Conservation (phyloP, 2,888 invertebrate genomes). For the Mesochorus sp. region DNA sequence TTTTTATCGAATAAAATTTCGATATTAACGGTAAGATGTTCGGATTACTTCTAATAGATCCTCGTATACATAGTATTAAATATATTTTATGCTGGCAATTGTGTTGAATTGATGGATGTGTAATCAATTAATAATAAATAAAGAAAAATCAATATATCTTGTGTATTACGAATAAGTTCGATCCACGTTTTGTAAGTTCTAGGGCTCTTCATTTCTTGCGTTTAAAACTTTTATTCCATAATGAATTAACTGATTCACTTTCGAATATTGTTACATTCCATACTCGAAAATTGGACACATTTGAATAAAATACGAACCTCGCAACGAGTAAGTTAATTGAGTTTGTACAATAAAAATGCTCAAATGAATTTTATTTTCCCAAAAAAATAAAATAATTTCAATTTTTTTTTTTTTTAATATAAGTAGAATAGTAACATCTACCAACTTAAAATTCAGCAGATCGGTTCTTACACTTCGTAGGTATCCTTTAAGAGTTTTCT, state of each 20-base stretch:
- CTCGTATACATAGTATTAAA: slow-evolving; percentile 17
- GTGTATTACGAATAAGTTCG: neutral
- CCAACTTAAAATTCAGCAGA: too few species aligned
- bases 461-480: too few species aligned
- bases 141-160: neutral
- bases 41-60: slow-evolving; percentile 1
- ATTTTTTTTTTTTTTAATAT: too few species aligned
- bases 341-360: too few species aligned
- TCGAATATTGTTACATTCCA: too few species aligned
- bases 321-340: too few species aligned
- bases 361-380: too few species aligned
- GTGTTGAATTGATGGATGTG: slow-evolving; percentile 49
- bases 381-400: too few species aligned
- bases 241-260: neutral
- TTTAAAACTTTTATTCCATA: neutral
- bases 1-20: neutral
- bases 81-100: slow-evolving; percentile 32
- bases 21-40: slow-evolving; percentile 1
- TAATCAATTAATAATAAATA: slow-evolving; percentile 36
- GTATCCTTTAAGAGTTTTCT: too few species aligned
- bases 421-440: too few species aligned
- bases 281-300: too few species aligned
- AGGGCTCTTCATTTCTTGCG: neutral
- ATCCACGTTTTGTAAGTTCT: neutral
- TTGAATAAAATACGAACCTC: too few species aligned